A percentile compares a stretch with the other conserved stretches of the same genome.
Evolutionary conservation across 2,888 invertebrate genomes (phyloP).

Genomic region (Epinotia bilunana): DNA sequence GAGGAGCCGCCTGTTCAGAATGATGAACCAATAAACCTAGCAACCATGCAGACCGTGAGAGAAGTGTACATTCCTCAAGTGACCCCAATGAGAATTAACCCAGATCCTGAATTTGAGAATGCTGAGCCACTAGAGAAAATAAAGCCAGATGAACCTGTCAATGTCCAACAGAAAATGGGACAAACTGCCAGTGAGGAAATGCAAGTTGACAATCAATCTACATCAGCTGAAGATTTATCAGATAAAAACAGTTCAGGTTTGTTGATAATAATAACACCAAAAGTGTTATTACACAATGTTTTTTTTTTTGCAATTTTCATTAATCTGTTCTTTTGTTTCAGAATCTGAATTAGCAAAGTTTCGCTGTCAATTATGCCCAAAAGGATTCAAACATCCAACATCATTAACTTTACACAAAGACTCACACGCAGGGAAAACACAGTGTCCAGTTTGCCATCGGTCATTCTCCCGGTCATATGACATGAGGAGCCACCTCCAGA

Average conservation of each 20-base stretch:
- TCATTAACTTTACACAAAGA: conserved; percentile 86
- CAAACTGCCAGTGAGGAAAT: conserved; percentile 69
- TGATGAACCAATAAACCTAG: conserved; percentile 79
- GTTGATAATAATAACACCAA: conserved; percentile 38
- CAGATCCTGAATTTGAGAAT: conserved; percentile 63
- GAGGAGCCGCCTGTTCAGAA: conserved; percentile 66
- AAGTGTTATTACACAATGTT: not conserved
- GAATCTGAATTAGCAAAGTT: conserved; percentile 85
- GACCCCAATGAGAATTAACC: conserved; percentile 51
- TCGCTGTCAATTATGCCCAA: conserved; percentile 86
- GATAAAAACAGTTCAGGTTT: conserved; percentile 72
- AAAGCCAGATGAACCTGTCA: conserved; percentile 60
- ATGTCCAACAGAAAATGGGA: conserved; percentile 55
- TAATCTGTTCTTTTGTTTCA: conserved; percentile 59
- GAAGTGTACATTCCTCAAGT: conserved; percentile 73
- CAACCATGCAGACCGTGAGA: conserved; percentile 69
- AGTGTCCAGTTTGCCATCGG: conserved; percentile 85
- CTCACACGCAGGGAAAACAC: conserved; percentile 86
- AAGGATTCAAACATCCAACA: conserved; percentile 86
- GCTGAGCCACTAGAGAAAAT: conserved; percentile 60
- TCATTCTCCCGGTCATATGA: conserved; percentile 86
- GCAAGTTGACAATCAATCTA: conserved; percentile 75
- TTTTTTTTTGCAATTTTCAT: not conserved
- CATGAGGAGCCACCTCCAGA: conserved; percentile 85
- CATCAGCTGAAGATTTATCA: conserved; percentile 75